Evolutionary conservation across 2,888 invertebrate species (phyloP).

Genomic region (Drosophila mettleri): DNA sequence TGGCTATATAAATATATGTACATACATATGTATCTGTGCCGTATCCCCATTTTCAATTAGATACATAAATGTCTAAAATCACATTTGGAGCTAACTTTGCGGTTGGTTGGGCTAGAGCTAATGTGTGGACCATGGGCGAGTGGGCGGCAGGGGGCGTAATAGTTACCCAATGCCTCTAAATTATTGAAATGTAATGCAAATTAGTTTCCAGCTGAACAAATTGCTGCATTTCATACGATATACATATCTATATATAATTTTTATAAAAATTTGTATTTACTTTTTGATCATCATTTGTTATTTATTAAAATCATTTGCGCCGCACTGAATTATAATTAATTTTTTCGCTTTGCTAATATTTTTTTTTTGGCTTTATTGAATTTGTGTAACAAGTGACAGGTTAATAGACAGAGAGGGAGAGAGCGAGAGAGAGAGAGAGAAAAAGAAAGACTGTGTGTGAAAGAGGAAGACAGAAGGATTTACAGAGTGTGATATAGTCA

Average conservation of each 20-base stretch:
- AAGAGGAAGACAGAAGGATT: neutral
- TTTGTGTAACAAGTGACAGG: neutral
- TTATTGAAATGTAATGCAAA: constrained; percentile 67
- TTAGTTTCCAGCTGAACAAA: constrained; percentile 57
- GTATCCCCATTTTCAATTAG: constrained; percentile 48
- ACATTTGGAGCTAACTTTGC: constrained; percentile 42
- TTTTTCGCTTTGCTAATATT: constrained; percentile 12
- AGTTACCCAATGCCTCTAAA: constrained; percentile 29
- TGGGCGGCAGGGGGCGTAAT: constrained; percentile 5
- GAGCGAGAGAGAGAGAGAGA: neutral
- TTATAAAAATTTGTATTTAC: neutral
- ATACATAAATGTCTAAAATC: constrained; percentile 51
- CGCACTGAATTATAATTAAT: constrained; percentile 26
- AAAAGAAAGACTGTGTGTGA: no score
- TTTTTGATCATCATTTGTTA: constrained; percentile 36
- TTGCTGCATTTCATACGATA: constrained; percentile 17
- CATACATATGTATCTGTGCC: constrained; percentile 9
- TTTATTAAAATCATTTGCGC: constrained; percentile 34
- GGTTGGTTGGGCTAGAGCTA: constrained; percentile 13
- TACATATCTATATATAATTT: neutral
- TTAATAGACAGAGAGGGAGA: neutral
- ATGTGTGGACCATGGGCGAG: no score
- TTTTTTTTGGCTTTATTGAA: constrained; percentile 3
- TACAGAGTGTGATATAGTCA: neutral
- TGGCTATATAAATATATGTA: constrained; percentile 20